These are phyloP conservation scores for Halocaridina rubra DNA, from an alignment of 2,888 invertebrate genomes.

Conservation along the genomic window DNA sequence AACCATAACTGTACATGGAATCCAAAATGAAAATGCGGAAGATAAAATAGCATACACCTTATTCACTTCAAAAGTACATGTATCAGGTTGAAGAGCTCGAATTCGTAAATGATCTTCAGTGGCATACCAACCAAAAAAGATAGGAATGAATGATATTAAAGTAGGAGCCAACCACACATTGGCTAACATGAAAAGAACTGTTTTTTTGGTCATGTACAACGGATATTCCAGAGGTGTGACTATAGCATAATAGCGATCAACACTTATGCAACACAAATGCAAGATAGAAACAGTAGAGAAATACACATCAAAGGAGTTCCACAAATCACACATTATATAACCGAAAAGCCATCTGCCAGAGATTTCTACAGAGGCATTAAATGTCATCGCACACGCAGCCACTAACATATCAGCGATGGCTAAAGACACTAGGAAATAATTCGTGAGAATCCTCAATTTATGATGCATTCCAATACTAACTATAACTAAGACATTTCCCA, in stretches of 20 bases:
- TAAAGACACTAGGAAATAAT: constrained; percentile 94
- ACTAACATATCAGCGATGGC: constrained; percentile 95
- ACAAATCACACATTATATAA: constrained; percentile 90
- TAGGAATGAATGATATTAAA: constrained; percentile 72
- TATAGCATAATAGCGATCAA: constrained; percentile 86
- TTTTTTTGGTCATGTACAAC: constrained; percentile 86
- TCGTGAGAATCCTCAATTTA: constrained; percentile 87
- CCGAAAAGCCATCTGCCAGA: constrained; percentile 91
- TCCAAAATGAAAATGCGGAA: constrained; percentile 63
- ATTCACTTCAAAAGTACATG: constrained; percentile 63
- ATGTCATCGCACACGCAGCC: constrained; percentile 91
- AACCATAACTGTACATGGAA: constrained; percentile 63
- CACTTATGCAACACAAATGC: constrained; percentile 86
- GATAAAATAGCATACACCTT: constrained; percentile 61
- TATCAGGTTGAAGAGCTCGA: constrained; percentile 70
- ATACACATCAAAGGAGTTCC: constrained; percentile 85
- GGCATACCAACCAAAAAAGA: constrained; percentile 71
- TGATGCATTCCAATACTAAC: constrained; percentile 91
- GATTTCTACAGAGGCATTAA: constrained; percentile 87
- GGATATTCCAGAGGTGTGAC: constrained; percentile 94
- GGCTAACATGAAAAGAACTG: constrained; percentile 71
- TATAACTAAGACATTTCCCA: constrained; percentile 94
- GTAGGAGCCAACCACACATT: constrained; percentile 74
- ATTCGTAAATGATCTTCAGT: constrained; percentile 66
- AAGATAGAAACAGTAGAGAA: constrained; percentile 80